These are phyloP conservation scores for Epizoanthus rinbou DNA, from an alignment of 92 coral and sea anemone species.

Conservation along the genomic window DNA sequence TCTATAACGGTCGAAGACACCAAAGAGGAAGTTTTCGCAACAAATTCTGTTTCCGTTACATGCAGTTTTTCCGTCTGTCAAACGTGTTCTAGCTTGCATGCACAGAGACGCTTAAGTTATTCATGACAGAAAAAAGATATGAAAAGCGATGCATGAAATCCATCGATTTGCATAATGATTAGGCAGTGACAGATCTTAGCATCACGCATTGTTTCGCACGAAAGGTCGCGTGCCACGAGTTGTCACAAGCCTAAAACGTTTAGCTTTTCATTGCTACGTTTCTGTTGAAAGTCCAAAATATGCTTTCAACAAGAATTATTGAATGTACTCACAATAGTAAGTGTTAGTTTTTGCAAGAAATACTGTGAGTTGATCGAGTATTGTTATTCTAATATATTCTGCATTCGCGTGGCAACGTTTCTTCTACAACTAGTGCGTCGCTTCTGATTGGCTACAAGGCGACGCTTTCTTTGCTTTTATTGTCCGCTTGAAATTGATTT, in stretches of 20 bases:
- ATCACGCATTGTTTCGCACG: conserved; percentile 45
- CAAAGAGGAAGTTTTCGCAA: conserved; percentile 21
- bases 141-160: conserved; percentile 22
- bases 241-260: not conserved
- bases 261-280: not conserved
- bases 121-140: conserved; percentile 25
- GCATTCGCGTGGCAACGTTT: conserved; percentile 42
- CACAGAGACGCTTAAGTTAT: conserved; percentile 31
- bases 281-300: not conserved
- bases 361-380: not conserved
- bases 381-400: conserved; percentile 10
- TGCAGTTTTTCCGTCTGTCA: conserved; percentile 21
- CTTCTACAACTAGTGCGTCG: not conserved
- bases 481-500: conserved; percentile 10
- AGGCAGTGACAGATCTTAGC: not conserved
- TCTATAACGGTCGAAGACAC: not conserved
- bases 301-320: not conserved
- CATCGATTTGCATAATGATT: conserved; percentile 34
- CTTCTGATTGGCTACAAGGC: conserved; percentile 10
- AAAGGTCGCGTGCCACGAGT: conserved; percentile 39
- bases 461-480: conserved; percentile 7
- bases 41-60: not conserved
- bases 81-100: conserved; percentile 42
- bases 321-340: conserved; percentile 6
- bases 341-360: not conserved